Conservation (phyloP, 1,140 invertebrate genomes). For the Drosophila neocordata region DNA sequence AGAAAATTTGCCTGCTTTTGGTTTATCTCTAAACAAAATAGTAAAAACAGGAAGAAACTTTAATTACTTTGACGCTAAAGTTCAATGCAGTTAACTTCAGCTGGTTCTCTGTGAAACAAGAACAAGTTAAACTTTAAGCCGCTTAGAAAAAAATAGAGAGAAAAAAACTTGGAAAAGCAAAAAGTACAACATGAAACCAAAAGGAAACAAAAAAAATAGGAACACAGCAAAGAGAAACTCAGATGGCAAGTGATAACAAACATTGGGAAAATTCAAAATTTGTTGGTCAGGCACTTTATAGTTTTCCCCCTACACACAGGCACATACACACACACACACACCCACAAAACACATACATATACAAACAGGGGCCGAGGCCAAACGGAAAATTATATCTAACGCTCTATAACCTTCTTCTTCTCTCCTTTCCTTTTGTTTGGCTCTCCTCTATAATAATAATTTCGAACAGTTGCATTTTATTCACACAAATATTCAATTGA, state of each 20-base stretch:
- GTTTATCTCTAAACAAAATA: conserved; percentile 33
- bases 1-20: conserved; percentile 6
- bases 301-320: background rate
- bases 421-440: background rate
- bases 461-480: background rate
- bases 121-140: conserved; percentile 66
- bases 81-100: conserved; percentile 64
- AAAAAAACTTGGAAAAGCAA: conserved; percentile 1
- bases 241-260: conserved; percentile 4
- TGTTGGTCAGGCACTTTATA: conserved; percentile 5
- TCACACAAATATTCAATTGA: conserved; percentile 8
- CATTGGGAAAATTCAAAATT: background rate
- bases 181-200: conserved; percentile 21
- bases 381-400: conserved; percentile 8
- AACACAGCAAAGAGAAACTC: conserved; percentile 15
- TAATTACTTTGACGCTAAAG: conserved; percentile 73
- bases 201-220: conserved; percentile 24
- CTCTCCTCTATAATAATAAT: background rate
- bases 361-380: background rate
- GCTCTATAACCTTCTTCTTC: background rate
- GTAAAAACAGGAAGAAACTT: conserved; percentile 42
- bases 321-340: conserved; percentile 14
- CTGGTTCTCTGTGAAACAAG: background rate
- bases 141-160: conserved; percentile 48
- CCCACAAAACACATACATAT: conserved; percentile 11